Base-by-base conservation (phyloP, 2,113 vertebrate species). In the Lepisosteus osseus region DNA sequence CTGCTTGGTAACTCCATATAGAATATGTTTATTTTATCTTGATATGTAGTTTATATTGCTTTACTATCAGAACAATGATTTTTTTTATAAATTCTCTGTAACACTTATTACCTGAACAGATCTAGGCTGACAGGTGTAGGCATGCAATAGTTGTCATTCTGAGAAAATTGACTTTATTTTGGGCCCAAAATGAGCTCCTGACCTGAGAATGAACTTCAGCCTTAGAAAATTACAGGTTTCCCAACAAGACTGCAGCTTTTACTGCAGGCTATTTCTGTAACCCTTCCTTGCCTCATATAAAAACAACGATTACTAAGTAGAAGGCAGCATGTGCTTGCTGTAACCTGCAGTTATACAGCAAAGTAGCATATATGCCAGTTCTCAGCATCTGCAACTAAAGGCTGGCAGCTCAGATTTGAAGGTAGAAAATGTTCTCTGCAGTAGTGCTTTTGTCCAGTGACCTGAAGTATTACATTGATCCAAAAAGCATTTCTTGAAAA, bases 201-300 rank as follows among this genome's bases (percentile, higher is more conserved):
- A 90, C 87, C 86, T 71, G 12, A 54, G 45, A 17, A 80, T 88
- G 87, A 91, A 91, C 85, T 82, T 82, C 77, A 79, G 82, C 80
- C 79, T 78, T 78, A 85, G 84, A 87, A 89, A 90, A 89, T 80
- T 77, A 87, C 79, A 84, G 84, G 73, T 83, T 88, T 59, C 79
- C 80, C 77, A 81, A 83, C 88, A 84, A 84, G 86, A 76, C 80
- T 63, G 71, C 65, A 72, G 79, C 78, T 78, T 74, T 80, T 70
- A 83, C 83, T 57, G 71, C 74, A 67, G 79, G 77, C 70, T 84
- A 66, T 75, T 87, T 83, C 80, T 76, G 78, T 74, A 84, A 87
- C 77, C 78, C 71, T 41, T 75, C 69, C 78, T 84, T 82, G 82
- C 78, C 78, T 82, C 66, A 70, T 79, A 29, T 17, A 11, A 78